Evolutionary conservation across 2,113 vertebrate genomes (phyloP).

Genomic region (Erythrolamprus reginae): DNA sequence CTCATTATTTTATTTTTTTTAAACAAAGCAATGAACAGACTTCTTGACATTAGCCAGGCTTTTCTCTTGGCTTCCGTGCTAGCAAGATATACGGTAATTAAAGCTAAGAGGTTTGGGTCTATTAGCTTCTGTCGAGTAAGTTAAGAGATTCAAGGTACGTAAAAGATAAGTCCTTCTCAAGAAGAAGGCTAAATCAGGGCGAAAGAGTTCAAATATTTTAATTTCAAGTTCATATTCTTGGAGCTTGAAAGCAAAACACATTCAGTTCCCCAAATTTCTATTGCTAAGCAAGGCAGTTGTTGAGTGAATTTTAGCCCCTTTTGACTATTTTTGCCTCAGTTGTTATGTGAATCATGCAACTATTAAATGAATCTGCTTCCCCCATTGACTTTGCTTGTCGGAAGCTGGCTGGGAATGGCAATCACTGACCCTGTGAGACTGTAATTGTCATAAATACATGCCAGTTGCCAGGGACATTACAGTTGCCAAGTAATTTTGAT

Average conservation of each 20-base stretch:
- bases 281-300: not conserved
- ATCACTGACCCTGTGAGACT: not conserved
- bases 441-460: not conserved
- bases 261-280: not conserved
- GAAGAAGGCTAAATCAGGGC: slow-evolving; percentile 44
- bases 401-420: not conserved
- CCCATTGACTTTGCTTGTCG: not conserved
- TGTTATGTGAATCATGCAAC: not conserved
- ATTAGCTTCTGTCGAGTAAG: slow-evolving; percentile 49
- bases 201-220: slow-evolving; percentile 16
- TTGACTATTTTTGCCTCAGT: not conserved
- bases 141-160: slow-evolving; percentile 32
- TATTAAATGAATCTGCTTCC: not conserved
- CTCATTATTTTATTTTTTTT: too few species aligned
- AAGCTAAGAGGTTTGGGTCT: slow-evolving; percentile 38
- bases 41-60: slow-evolving; percentile 55
- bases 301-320: not conserved
- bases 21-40: not conserved
- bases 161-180: slow-evolving; percentile 41
- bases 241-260: not conserved
- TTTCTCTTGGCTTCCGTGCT: slow-evolving; percentile 17
- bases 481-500: not conserved
- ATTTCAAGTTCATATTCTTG: not conserved
- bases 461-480: not conserved
- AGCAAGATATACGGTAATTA: slow-evolving; percentile 47